phyloP scores from a whole-genome alignment of 2,113 vertebrate species.

The Microcebus griseorufus region DNA sequence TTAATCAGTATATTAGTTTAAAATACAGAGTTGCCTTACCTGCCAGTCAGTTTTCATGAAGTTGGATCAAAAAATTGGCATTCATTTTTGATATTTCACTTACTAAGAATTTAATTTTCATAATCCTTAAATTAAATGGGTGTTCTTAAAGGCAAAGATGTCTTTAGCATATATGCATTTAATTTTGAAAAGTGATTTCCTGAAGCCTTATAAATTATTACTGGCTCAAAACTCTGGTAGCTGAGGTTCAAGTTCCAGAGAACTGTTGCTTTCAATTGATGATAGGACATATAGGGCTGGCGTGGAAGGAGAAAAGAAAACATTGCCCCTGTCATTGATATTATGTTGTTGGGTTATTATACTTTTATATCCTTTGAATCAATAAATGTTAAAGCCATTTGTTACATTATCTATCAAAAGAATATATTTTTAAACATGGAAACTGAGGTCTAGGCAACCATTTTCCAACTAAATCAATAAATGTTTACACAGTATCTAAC shows the following conservation, averaged over 20 bases:
- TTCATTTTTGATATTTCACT: not conserved
- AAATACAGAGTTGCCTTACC: not conserved
- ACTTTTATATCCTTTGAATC: conserved; percentile 53
- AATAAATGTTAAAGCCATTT: conserved; percentile 13
- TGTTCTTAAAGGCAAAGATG: not conserved
- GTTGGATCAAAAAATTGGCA: not conserved
- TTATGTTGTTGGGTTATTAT: conserved; percentile 52
- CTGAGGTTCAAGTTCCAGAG: conserved; percentile 1
- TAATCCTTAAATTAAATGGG: not conserved
- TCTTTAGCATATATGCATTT: not conserved
- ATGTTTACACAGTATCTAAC: not conserved
- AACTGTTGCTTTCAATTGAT: not conserved
- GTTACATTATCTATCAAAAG: not conserved
- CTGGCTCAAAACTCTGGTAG: not conserved
- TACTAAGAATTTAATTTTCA: not conserved
- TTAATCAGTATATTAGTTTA: not conserved
- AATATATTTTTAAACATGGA: not conserved
- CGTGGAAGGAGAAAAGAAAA: conserved; percentile 40
- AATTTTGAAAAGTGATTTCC: conserved; percentile 27
- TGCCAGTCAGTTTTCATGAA: not conserved
- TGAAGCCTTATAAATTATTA: not conserved
- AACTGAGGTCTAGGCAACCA: not conserved
- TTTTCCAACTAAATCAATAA: not conserved
- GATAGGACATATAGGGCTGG: not conserved
- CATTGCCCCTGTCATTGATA: conserved; percentile 8